Base-by-base conservation (phyloP, 2,797 vertebrate genomes). In the Semaprochilodus insignis region DNA sequence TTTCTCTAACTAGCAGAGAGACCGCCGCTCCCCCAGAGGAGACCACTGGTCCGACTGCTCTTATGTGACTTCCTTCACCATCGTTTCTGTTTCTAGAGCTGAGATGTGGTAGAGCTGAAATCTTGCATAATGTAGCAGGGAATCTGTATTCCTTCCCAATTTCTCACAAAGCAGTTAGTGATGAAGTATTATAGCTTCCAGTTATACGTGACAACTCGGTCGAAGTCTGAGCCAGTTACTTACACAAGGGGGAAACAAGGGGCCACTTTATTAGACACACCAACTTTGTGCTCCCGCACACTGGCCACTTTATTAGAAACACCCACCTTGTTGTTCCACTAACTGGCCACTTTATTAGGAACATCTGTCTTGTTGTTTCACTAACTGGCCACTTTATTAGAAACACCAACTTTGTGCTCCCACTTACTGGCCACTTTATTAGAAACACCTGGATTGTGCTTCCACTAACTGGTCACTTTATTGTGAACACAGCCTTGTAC, bases 1-100 rank as follows among this genome's bases (percentile, higher is more conserved):
- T 57, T 44, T 25, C 40, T 67, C 44, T 72, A 81, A 73, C 23
- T 59, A 66, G 74, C 36, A 25, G 4, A 57, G 78, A 72, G 83
- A 73, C 66, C 25, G 1, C 14, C 11, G 65, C 31, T 25, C 57
- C 66, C 79, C 67, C 36, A 36, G 78, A 72, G 78, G 16, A 23
- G 44, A 48, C 52, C 16, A 3, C 21, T 15, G 13, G 51, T 51
- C 67, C 34, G 23, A 73, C 36, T 36, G 65, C 27, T 48, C 63
- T 77, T 76, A 77, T 76, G 72, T 62, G 27, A 55, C 40, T 81
- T 72, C 57, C 44, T 84, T 72, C 57, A 72, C 21, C 67, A 51
- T 81, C 19, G 11, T 21, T 44, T 52, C n/a, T 59, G 66, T 81
- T 75, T 67, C 62, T 57, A 14, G 67, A 70, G 40, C 34, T 44